These are phyloP conservation scores for Polydesmus complanatus DNA, from an alignment of 2,888 invertebrate genomes.

Conservation along the genomic window DNA sequence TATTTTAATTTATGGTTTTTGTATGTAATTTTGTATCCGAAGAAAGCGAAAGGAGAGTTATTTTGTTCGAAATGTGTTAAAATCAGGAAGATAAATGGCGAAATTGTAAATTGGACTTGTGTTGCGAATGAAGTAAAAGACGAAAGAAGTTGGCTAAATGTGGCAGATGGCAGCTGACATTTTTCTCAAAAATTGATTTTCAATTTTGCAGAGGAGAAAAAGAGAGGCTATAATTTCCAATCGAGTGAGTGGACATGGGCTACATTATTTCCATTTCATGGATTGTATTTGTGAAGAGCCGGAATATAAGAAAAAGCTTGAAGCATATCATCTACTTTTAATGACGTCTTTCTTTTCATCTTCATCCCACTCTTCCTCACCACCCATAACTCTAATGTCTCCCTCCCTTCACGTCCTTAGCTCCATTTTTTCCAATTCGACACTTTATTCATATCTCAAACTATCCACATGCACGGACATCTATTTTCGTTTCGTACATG, in stretches of 20 bases:
- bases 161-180: not conserved
- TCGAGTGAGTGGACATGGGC: not conserved
- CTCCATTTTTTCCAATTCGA: too few species aligned
- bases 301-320: not conserved
- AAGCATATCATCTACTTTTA: not conserved
- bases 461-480: not conserved
- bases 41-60: too few species aligned
- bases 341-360: not conserved
- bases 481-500: not conserved
- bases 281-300: not conserved
- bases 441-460: not conserved
- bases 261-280: not conserved
- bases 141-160: not conserved
- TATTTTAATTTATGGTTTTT: too few species aligned
- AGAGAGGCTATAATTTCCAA: not conserved
- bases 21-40: too few species aligned
- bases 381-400: not conserved
- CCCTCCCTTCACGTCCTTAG: not conserved
- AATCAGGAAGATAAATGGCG: too few species aligned
- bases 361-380: not conserved
- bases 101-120: not conserved
- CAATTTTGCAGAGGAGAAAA: not conserved
- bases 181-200: not conserved
- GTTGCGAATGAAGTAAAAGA: not conserved
- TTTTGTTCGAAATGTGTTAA: too few species aligned